These are phyloP conservation scores for Andrena minutula DNA, from an alignment of 2,888 invertebrate genomes.

Conservation along the genomic window DNA sequence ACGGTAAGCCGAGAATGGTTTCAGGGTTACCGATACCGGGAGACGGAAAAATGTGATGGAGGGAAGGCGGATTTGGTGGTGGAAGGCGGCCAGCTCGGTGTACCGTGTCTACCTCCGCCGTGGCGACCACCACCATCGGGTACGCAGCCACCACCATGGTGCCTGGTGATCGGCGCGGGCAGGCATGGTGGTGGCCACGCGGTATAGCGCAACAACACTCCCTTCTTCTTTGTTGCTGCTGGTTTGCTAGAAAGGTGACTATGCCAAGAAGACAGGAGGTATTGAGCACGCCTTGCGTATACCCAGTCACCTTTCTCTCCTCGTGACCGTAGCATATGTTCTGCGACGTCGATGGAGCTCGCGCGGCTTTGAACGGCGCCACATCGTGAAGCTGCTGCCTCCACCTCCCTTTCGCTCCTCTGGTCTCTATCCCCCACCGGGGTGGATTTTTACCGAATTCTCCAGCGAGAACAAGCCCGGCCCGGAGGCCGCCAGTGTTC, in stretches of 20 bases:
- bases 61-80: constrained; percentile 58
- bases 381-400: constrained; percentile 56
- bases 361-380: constrained; percentile 70
- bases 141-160: constrained; percentile 41
- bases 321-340: constrained; percentile 84
- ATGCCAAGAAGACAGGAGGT: constrained; percentile 82
- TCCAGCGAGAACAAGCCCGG: neutral
- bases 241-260: constrained; percentile 83
- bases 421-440: neutral
- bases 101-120: constrained; percentile 7
- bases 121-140: constrained; percentile 24
- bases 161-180: constrained; percentile 39
- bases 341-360: constrained; percentile 77
- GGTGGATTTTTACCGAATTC: constrained; percentile 41
- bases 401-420: constrained; percentile 3
- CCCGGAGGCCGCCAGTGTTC: constrained; percentile 28
- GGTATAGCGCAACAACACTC: constrained; percentile 65
- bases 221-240: constrained; percentile 77
- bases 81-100: constrained; percentile 35
- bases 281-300: constrained; percentile 80
- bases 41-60: constrained; percentile 39
- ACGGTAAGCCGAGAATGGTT: constrained; percentile 54
- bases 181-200: constrained; percentile 66
- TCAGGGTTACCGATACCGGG: constrained; percentile 63
- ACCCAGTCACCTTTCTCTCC: constrained; percentile 84